These are phyloP conservation scores for Phenganax stokvisi DNA, from an alignment of 92 coral and sea anemone genomes.

Conservation along the genomic window DNA sequence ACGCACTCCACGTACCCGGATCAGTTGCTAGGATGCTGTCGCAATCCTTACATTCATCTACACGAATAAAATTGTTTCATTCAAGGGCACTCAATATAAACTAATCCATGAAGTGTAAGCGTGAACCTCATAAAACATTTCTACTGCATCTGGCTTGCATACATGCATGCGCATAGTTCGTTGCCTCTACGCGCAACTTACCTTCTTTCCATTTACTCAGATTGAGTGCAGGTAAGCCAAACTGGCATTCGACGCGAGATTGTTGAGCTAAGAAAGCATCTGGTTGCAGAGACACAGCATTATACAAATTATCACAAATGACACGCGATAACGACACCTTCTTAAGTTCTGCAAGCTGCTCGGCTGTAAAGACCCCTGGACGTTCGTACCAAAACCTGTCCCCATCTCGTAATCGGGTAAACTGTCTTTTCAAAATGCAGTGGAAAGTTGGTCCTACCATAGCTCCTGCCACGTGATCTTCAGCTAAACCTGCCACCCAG, in stretches of 20 bases:
- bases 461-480: slow-evolving; percentile 75
- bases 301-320: slow-evolving; percentile 77
- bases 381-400: slow-evolving; percentile 94
- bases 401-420: slow-evolving; percentile 80
- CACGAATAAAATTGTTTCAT: neutral
- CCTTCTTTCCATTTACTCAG: slow-evolving; percentile 67
- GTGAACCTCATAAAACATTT: too few relatives aligned
- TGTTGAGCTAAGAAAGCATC: slow-evolving; percentile 69
- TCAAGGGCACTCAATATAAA: neutral
- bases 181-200: neutral
- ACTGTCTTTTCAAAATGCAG: slow-evolving; percentile 75
- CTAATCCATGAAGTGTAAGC: neutral
- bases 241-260: slow-evolving; percentile 55
- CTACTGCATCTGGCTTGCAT: too few relatives aligned
- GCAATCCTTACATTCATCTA: neutral
- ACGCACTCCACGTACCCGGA: slow-evolving; percentile 57
- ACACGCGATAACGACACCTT: slow-evolving; percentile 77
- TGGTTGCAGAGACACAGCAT: slow-evolving; percentile 72
- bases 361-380: slow-evolving; percentile 57
- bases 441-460: slow-evolving; percentile 90
- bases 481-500: slow-evolving; percentile 89
- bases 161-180: neutral
- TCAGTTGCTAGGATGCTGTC: neutral
- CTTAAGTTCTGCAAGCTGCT: slow-evolving; percentile 69
- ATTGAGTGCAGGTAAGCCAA: slow-evolving; percentile 57